Evolutionary conservation across 2,797 vertebrate genomes (phyloP), one percentile per base, ranked within the genome.

Genomic region (Intellagama lesueurii): DNA sequence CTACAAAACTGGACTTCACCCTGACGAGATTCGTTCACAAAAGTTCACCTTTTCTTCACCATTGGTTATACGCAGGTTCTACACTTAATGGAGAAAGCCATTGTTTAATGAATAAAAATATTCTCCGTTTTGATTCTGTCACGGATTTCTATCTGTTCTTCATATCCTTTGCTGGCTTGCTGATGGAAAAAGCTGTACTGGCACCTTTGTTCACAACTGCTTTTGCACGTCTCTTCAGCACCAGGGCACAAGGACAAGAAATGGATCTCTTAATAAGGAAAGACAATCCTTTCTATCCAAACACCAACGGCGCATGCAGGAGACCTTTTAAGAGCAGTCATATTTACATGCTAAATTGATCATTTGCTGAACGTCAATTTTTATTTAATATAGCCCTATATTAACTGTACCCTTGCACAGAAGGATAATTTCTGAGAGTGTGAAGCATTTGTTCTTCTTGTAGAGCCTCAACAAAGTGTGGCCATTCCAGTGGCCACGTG

Each of bases 331-430:
- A 56, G 52, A 56, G 7, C 52, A 56, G 52, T 14, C 12, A 7
- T 44, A n/a, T 32, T 78, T 68, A 86, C 30, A 68, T 86, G 30
- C 2, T 78, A 32, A 64, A 68, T 28, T n/a, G 28, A 68, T 40
- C 85, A 26, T 81, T 91, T 78, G 64, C 16, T 86, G 79, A 60
- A 90, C 87, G 30, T 47, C 19, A 85, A 7, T 32, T 47, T 3
- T 26, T 16, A 3, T 73, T 68, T 35, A n/a, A 78, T 44, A 7
- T 86, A 14, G 40, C 11, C 35, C 28, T 40, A 40, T 40, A 40
- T 40, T 40, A 40, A 75, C 60, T 49, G 9, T n/a, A 28, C 77
- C 52, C 30, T 78, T 86, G 56, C 44, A 78, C 81, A 32, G 32
- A 73, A 32, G 32, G 32, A 32, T 72, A 32, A 76, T 76, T 22